Evolutionary conservation across 2,113 vertebrate species (phyloP).

Genomic region (Lathamus discolor): DNA sequence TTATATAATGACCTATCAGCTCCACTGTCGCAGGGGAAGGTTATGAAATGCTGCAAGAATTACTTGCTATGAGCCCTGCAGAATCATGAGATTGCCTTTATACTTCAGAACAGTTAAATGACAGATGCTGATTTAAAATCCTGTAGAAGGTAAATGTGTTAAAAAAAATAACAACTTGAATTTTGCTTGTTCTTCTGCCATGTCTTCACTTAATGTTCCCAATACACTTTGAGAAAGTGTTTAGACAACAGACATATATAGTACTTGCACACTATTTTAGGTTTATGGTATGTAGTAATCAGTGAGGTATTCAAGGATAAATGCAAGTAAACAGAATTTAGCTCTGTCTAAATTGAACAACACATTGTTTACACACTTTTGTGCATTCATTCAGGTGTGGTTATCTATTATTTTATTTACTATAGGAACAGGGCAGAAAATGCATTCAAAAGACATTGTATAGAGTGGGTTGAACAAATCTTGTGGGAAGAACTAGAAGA

Average conservation of each 20-base stretch:
- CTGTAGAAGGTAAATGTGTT: background rate
- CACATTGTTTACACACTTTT: background rate
- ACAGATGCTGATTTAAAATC: background rate
- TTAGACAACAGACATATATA: background rate
- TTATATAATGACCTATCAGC: background rate
- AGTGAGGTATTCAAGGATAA: background rate
- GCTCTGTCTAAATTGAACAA: background rate
- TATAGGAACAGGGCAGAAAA: background rate
- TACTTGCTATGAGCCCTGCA: background rate
- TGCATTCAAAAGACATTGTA: background rate
- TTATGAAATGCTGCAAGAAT: background rate
- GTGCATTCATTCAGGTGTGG: background rate
- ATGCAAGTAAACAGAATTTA: background rate
- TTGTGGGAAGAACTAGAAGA: background rate
- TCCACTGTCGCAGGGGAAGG: background rate
- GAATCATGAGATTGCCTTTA: background rate
- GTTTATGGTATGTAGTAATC: background rate
- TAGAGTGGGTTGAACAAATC: background rate
- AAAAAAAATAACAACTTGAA: background rate
- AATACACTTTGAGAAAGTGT: background rate
- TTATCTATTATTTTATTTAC: background rate
- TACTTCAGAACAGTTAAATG: background rate
- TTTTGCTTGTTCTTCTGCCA: background rate
- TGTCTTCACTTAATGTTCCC: background rate
- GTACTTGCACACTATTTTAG: background rate